Conservation (phyloP, 2,888 invertebrate genomes). For the Boloria selene region DNA sequence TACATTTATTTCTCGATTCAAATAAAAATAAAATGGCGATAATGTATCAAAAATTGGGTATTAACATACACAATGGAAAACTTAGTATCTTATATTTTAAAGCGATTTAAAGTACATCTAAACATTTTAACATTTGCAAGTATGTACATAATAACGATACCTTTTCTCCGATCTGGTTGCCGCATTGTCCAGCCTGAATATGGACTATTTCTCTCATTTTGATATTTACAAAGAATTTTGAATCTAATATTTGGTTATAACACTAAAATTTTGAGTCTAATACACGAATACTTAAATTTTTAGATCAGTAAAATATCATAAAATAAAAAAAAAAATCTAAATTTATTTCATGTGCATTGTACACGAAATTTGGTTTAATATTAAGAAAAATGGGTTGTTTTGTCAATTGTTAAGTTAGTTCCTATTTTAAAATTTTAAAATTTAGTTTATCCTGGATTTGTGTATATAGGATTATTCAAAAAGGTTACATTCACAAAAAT, state of each 20-base stretch:
- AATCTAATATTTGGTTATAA: slow-evolving; percentile 45
- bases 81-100: not conserved
- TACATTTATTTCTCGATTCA: too few species aligned
- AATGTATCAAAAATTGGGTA: too few species aligned
- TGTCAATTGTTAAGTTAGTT: slow-evolving; percentile 15
- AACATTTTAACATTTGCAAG: not conserved
- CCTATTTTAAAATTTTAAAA: slow-evolving; percentile 25
- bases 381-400: slow-evolving; percentile 23
- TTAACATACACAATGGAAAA: too few species aligned
- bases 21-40: too few species aligned
- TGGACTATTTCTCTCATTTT: slow-evolving; percentile 91
- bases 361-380: slow-evolving; percentile 38
- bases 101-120: not conserved
- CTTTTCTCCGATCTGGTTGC: slow-evolving; percentile 89
- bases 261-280: slow-evolving; percentile 15
- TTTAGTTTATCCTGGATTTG: not conserved
- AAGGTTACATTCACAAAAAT: not conserved
- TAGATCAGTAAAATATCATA: slow-evolving; percentile 52
- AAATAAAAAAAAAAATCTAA: slow-evolving; percentile 51
- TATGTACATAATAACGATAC: slow-evolving; percentile 66
- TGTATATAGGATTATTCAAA: not conserved
- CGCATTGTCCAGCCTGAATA: slow-evolving; percentile 83
- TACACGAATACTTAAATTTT: slow-evolving; percentile 46
- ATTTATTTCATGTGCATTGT: slow-evolving; percentile 41
- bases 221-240: slow-evolving; percentile 59